Conservation (phyloP, 1,140 invertebrate genomes). For the Sinonovacula constricta region DNA sequence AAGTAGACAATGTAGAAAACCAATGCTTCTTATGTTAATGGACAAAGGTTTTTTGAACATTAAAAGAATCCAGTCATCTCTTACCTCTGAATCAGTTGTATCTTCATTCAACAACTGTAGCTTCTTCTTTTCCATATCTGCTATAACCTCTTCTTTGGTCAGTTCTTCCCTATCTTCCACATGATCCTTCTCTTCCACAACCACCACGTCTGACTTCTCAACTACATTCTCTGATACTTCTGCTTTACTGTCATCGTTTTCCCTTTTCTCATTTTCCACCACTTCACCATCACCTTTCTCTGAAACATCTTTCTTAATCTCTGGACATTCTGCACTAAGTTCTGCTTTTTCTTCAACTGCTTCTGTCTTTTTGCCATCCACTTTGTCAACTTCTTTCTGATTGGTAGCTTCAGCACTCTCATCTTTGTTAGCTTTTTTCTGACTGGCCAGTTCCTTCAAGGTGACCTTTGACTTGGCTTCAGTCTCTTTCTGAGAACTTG, state of each 20-base stretch:
- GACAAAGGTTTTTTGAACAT: too few relatives aligned
- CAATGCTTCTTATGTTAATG: too few relatives aligned
- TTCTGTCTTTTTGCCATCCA: slow-evolving; percentile 37
- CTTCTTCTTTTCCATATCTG: slow-evolving; percentile 13
- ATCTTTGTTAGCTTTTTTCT: slow-evolving; percentile 43
- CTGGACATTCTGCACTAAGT: neutral
- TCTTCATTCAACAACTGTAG: slow-evolving; percentile 19
- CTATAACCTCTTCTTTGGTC: slow-evolving; percentile 11
- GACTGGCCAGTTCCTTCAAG: slow-evolving; percentile 49
- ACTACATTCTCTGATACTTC: neutral
- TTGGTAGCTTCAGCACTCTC: slow-evolving; percentile 13
- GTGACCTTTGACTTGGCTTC: slow-evolving; percentile 23
- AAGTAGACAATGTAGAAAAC: too few relatives aligned
- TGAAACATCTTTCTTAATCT: neutral
- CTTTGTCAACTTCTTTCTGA: slow-evolving; percentile 21
- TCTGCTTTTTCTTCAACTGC: neutral
- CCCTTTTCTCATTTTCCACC: slow-evolving; percentile 10
- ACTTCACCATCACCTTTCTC: neutral
- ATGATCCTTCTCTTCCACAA: slow-evolving; percentile 1
- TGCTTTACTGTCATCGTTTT: neutral
- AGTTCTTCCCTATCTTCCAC: slow-evolving; percentile 14
- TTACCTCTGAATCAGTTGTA: slow-evolving; percentile 44
- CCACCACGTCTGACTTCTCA: slow-evolving; percentile 15
- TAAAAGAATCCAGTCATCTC: neutral
- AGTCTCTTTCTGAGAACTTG: neutral